Evolutionary conservation across 2,888 invertebrate species (phyloP).

Genomic region (Osmoderma eremita): DNA sequence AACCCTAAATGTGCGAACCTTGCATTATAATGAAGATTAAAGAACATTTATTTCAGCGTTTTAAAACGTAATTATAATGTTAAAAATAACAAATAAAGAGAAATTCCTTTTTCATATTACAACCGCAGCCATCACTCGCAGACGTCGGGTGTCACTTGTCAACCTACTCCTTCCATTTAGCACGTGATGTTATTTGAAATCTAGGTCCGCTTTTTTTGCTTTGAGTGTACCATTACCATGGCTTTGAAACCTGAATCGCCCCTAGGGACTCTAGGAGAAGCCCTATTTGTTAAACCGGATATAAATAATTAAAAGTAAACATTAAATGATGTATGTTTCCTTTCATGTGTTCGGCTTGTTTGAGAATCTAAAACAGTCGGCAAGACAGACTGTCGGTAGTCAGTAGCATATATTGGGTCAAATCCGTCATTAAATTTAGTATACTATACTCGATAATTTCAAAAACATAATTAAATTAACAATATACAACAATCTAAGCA

Average conservation of each 20-base stretch:
- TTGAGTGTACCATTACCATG: constrained; percentile 29
- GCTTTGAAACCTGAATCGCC: constrained; percentile 35
- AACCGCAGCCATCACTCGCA: constrained; percentile 17
- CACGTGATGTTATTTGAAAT: constrained; percentile 32
- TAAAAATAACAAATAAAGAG: not conserved
- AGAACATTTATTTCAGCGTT: too few relatives aligned
- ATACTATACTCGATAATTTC: too few relatives aligned
- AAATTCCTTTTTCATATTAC: constrained; percentile 1
- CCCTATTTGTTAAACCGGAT: constrained; percentile 45
- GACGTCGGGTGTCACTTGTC: constrained; percentile 27
- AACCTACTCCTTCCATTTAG: constrained; percentile 30
- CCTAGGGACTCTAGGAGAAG: constrained; percentile 25
- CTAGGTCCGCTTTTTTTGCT: constrained; percentile 9
- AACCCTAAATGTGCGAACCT: too few relatives aligned
- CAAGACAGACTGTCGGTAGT: not conserved
- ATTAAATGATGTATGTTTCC: constrained; percentile 44
- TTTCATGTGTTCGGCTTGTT: constrained; percentile 40
- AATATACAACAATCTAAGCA: too few relatives aligned
- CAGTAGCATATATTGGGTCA: constrained; percentile 7
- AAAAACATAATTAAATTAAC: too few relatives aligned
- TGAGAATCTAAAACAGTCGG: constrained; percentile 15
- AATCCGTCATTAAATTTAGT: not conserved
- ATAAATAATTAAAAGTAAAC: constrained; percentile 57
- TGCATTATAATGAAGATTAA: too few relatives aligned
- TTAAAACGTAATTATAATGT: too few relatives aligned